These are phyloP conservation scores for Cerastis leucographa DNA, from an alignment of 2,888 invertebrate genomes.

Conservation along the genomic window DNA sequence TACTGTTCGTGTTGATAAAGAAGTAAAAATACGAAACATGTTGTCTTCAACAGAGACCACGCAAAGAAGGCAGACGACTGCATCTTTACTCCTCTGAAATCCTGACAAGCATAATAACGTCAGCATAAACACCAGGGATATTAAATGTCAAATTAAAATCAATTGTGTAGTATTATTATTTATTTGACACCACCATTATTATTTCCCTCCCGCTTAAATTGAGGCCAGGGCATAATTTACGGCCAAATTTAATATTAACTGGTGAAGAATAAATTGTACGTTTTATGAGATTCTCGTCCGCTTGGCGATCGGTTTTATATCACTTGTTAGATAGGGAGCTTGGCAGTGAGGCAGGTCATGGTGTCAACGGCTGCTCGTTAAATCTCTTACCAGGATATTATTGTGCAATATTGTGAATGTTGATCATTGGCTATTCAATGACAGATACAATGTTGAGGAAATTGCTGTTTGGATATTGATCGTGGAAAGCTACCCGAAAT, in stretches of 20 bases:
- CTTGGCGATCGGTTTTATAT: slow-evolving; percentile 32
- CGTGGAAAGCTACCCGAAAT: not conserved
- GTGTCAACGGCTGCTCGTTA: slow-evolving; percentile 23
- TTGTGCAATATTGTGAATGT: not conserved
- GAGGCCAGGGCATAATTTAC: slow-evolving; percentile 54
- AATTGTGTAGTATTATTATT: slow-evolving; percentile 60
- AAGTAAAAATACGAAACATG: not conserved
- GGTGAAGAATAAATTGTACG: slow-evolving; percentile 45
- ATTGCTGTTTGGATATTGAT: not conserved
- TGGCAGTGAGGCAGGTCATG: slow-evolving; percentile 52
- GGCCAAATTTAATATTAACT: slow-evolving; percentile 49
- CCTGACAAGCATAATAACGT: slow-evolving; percentile 7
- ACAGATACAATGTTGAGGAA: not conserved
- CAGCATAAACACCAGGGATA: slow-evolving; percentile 17
- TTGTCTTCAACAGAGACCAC: not conserved
- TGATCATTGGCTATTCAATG: not conserved
- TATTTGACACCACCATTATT: slow-evolving; percentile 51
- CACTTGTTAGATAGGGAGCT: slow-evolving; percentile 19
- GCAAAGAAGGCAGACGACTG: not conserved
- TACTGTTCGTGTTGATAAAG: not conserved
- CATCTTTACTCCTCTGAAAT: not conserved
- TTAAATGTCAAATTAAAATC: slow-evolving; percentile 60
- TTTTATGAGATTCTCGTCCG: slow-evolving; percentile 57
- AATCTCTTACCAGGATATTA: slow-evolving; percentile 14
- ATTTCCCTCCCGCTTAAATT: slow-evolving; percentile 32